A percentile compares a stretch with the other conserved stretches of the same genome.
Conservation (phyloP, 2,797 vertebrate genomes). For the Chelon labrosus region DNA sequence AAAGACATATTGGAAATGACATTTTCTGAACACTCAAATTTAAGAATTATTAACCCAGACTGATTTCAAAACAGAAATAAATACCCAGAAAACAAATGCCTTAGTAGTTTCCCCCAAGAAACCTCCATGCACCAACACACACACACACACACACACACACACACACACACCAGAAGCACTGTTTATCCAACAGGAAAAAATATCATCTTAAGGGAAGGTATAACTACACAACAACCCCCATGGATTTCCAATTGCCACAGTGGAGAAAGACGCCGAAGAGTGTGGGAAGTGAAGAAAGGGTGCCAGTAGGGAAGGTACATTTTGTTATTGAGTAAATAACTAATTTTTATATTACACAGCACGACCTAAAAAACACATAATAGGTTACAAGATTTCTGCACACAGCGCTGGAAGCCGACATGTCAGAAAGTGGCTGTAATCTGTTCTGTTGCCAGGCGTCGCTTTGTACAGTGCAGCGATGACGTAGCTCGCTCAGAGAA, state of each 20-base stretch:
- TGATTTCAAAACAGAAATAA: conserved; percentile 18
- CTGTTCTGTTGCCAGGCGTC: conserved; percentile 20
- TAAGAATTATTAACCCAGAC: neutral
- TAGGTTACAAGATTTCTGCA: conserved; percentile 54
- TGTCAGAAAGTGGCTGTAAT: conserved; percentile 56
- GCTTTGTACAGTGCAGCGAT: conserved; percentile 11
- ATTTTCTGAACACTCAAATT: neutral
- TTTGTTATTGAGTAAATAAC: conserved; percentile 79
- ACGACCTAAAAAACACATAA: conserved; percentile 56
- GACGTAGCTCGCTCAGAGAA: conserved; percentile 29
- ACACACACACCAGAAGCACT: conserved; percentile 27
- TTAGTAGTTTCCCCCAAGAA: neutral
- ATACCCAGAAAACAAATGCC: conserved; percentile 18
- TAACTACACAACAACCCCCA: conserved; percentile 68
- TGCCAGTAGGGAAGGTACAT: conserved; percentile 63
- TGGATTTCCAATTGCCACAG: conserved; percentile 76
- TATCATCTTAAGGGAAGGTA: conserved; percentile 57
- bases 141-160: conserved; percentile 13
- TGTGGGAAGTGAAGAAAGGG: conserved; percentile 67
- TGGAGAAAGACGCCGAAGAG: conserved; percentile 62
- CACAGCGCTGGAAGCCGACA: conserved; percentile 57
- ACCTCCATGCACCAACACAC: neutral
- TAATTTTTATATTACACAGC: conserved; percentile 76
- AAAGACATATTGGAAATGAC: conserved; percentile 2
- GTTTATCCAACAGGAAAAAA: conserved; percentile 58